These are phyloP conservation scores for Entomyzon cyanotis DNA, from an alignment of 2,113 vertebrate species.

Conservation along the genomic window DNA sequence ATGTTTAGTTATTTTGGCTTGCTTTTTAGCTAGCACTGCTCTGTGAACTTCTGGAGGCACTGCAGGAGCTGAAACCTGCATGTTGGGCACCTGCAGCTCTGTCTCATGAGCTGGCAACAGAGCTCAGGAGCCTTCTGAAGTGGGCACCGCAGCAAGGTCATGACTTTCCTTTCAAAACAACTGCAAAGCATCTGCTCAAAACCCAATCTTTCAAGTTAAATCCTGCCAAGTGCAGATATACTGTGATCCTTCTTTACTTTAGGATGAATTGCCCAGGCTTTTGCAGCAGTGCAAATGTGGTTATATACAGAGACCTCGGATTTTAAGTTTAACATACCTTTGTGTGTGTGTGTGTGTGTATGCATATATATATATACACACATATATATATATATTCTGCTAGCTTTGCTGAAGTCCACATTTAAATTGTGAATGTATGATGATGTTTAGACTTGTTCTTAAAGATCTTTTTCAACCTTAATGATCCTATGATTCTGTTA, in stretches of 20 bases:
- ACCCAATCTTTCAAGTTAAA: neutral
- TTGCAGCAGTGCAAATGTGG: neutral
- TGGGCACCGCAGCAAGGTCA: neutral
- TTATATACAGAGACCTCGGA: neutral
- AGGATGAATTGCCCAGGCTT: neutral
- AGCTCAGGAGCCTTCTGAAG: neutral
- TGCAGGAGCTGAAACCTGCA: neutral
- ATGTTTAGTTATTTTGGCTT: neutral
- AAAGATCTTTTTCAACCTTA: neutral
- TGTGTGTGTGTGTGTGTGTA: accelerated
- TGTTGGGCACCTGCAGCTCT: neutral
- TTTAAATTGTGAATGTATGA: neutral
- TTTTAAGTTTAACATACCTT: neutral
- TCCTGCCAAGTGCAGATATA: neutral
- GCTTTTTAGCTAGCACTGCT: neutral
- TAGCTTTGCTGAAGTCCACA: neutral
- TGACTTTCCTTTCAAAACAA: neutral
- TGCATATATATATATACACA: too few species aligned
- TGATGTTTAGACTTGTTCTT: neutral
- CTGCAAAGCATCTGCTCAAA: neutral
- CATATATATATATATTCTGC: accelerated
- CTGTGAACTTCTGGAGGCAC: neutral
- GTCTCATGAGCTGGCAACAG: neutral
- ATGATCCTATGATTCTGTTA: neutral
- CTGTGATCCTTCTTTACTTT: neutral